phyloP scores from a whole-genome alignment of 2,797 vertebrate species.

The Karalla daura region DNA sequence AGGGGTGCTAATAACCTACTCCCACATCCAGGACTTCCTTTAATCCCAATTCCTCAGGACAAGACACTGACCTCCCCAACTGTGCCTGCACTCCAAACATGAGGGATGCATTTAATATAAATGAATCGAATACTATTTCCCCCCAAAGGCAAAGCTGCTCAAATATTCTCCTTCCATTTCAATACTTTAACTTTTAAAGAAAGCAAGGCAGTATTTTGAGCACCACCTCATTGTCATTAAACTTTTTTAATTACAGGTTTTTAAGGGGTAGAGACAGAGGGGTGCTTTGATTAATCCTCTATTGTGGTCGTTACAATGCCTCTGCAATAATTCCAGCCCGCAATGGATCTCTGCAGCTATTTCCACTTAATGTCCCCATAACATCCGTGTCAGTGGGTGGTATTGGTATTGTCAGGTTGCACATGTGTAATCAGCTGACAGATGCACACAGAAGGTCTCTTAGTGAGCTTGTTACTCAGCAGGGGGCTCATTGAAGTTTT shows the following conservation, averaged over 20 bases:
- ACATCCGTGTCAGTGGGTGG: conserved; percentile 57
- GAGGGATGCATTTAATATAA: neutral
- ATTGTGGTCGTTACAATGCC: conserved; percentile 26
- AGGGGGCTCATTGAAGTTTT: conserved; percentile 71
- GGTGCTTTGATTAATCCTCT: conserved; percentile 28
- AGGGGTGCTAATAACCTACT: too few species aligned
- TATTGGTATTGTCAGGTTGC: conserved; percentile 51
- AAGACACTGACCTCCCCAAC: neutral
- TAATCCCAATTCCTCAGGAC: neutral
- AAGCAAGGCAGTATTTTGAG: conserved; percentile 18
- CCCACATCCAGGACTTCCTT: neutral
- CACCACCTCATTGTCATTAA: conserved; percentile 23
- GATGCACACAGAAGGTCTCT: conserved; percentile 62
- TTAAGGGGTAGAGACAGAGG: conserved; percentile 1
- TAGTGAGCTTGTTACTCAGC: conserved; percentile 63
- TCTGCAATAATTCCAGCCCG: conserved; percentile 33
- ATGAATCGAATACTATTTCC: conserved; percentile 7
- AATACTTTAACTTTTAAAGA: conserved; percentile 16
- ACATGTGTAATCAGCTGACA: conserved; percentile 66
- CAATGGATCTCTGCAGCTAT: conserved; percentile 33
- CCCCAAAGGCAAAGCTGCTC: conserved; percentile 17
- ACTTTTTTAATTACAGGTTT: conserved; percentile 28
- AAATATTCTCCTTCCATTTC: conserved; percentile 11
- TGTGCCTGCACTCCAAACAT: conserved; percentile 11
- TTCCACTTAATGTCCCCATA: conserved; percentile 14